Conservation (phyloP, 1,140 invertebrate genomes). For the Artemia franciscana region DNA sequence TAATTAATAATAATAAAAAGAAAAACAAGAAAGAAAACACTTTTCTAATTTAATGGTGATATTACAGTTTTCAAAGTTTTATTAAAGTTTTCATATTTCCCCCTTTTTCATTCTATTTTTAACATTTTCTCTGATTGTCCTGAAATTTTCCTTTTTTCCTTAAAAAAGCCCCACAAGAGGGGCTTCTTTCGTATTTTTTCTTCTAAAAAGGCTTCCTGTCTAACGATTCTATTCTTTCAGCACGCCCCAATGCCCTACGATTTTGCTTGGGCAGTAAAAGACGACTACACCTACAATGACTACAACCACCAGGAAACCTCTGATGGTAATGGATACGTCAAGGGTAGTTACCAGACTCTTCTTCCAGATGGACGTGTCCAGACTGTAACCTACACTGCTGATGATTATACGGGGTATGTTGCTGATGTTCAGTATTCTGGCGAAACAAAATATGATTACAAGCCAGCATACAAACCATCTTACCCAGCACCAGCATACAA, state of each 20-base stretch:
- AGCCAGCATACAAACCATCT: conserved; percentile 9
- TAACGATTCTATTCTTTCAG: background rate
- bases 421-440: conserved; percentile 13
- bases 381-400: conserved; percentile 11
- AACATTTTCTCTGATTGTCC: too few species aligned
- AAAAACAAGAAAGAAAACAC: too few species aligned
- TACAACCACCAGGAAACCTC: conserved; percentile 42
- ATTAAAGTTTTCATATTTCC: too few species aligned
- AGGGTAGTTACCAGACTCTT: conserved; percentile 43
- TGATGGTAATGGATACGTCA: conserved; percentile 29
- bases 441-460: conserved; percentile 9
- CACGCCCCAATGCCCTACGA: conserved; percentile 25
- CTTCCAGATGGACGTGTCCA: conserved; percentile 39
- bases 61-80: too few species aligned
- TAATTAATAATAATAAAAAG: too few species aligned
- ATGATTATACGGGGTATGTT: conserved; percentile 12
- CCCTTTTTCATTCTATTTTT: too few species aligned
- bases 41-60: too few species aligned
- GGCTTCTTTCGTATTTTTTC: too few species aligned
- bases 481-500: conserved; percentile 7
- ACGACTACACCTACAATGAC: conserved; percentile 38
- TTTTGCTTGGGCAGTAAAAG: conserved; percentile 45
- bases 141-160: too few species aligned
- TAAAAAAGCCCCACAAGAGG: too few species aligned
- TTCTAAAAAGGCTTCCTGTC: too few species aligned